Evolutionary conservation across 2,113 vertebrate species (phyloP).

Genomic region (Triplophysa siluroides): DNA sequence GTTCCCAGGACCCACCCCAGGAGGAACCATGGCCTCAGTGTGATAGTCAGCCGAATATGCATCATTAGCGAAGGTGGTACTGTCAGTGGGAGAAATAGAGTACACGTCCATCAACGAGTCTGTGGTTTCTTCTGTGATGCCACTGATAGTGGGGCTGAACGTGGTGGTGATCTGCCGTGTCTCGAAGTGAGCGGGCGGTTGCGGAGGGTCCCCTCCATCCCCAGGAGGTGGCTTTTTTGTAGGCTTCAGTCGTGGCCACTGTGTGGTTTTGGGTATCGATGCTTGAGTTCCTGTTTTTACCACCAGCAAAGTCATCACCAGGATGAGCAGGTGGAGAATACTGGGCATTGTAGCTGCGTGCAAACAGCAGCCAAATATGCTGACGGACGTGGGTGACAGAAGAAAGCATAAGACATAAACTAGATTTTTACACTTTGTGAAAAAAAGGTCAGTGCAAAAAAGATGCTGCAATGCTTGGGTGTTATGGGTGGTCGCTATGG

Average conservation of each 20-base stretch:
- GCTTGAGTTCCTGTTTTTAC: constrained; percentile 48
- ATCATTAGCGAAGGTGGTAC: constrained; percentile 58
- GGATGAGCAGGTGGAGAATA: constrained; percentile 52
- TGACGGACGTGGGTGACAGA: neutral
- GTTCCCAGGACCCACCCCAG: constrained; percentile 72
- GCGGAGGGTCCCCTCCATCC: constrained; percentile 46
- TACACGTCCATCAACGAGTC: constrained; percentile 67
- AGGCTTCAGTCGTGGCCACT: constrained; percentile 70
- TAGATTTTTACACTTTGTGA: too few species aligned
- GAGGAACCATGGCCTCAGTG: constrained; percentile 69
- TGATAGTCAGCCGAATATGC: constrained; percentile 65
- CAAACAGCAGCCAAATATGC: neutral
- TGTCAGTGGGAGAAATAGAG: constrained; percentile 60
- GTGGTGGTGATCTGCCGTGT: constrained; percentile 60
- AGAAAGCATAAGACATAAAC: neutral
- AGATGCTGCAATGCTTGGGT: neutral
- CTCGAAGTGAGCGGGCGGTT: constrained; percentile 33
- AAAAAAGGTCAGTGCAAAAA: neutral
- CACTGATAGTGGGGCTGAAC: constrained; percentile 50
- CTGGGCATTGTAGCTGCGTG: constrained; percentile 35
- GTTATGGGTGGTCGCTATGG: too few species aligned
- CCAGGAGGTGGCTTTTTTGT: constrained; percentile 75
- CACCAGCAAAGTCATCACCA: constrained; percentile 62
- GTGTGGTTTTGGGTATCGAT: constrained; percentile 75
- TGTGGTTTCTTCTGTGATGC: constrained; percentile 61